A percentile compares a stretch with the other conserved stretches of the same genome.
Evolutionary conservation across 2,888 invertebrate species (phyloP).

Genomic region (Amphipoea lucens): DNA sequence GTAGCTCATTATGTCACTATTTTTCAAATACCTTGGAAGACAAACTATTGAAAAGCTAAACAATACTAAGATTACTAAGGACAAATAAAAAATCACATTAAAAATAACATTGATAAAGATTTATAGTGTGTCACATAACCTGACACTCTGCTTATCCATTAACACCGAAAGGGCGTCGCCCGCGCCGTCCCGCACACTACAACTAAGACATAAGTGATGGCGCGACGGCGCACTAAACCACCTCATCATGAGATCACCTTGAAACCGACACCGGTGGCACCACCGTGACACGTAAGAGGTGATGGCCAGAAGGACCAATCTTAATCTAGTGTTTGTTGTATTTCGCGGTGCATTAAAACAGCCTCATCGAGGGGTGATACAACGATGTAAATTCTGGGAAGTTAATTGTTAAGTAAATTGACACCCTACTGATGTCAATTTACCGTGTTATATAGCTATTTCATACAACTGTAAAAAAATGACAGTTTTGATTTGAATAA

Average conservation of each 20-base stretch:
- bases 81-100: background rate
- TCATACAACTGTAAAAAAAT: background rate
- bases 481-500: background rate
- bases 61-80: background rate
- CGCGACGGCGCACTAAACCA: conserved; percentile 36
- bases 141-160: conserved; percentile 25
- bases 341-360: background rate
- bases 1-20: no score
- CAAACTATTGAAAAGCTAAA: background rate
- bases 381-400: background rate
- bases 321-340: background rate
- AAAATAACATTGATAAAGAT: conserved; percentile 1
- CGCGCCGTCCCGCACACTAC: conserved; percentile 2
- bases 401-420: background rate
- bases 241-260: conserved; percentile 54
- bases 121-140: background rate
- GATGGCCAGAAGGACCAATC: conserved; percentile 13
- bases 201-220: conserved; percentile 29
- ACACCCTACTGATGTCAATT: background rate
- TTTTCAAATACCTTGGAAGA: background rate
- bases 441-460: background rate
- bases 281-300: background rate
- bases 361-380: background rate
- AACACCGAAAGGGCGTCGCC: conserved; percentile 48
- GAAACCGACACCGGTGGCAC: conserved; percentile 46